Percentiles rank a stretch among this genome's conserved stretches.
phyloP scores from a whole-genome alignment of 2,113 vertebrate genomes.

The Cercocebus atys region DNA sequence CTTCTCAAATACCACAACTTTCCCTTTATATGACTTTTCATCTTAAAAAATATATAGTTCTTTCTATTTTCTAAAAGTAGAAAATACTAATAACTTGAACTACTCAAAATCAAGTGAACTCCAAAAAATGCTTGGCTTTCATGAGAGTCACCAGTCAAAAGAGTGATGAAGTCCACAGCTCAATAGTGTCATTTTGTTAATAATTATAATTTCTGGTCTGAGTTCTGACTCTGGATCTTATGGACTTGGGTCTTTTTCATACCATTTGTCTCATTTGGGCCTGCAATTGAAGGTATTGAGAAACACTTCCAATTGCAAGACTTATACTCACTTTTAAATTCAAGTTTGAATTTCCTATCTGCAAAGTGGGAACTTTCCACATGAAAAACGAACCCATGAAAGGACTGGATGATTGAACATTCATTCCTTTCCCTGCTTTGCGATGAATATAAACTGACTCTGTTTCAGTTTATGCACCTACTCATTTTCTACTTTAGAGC shows the following conservation, averaged over 20 bases:
- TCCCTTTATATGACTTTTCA: background rate
- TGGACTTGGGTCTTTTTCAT: background rate
- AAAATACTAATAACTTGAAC: background rate
- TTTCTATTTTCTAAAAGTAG: background rate
- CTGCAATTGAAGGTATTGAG: background rate
- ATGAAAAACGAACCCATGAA: background rate
- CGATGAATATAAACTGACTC: conserved; percentile 57
- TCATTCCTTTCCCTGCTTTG: background rate
- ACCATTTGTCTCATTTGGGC: background rate
- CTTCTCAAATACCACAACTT: background rate
- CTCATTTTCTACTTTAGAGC: conserved; percentile 71
- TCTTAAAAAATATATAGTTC: background rate
- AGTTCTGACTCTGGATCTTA: background rate
- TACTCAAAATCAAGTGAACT: background rate
- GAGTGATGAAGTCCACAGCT: rapidly evolving
- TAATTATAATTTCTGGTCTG: background rate
- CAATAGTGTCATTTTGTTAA: background rate
- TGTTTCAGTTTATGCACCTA: conserved; percentile 60
- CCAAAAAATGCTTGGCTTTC: background rate
- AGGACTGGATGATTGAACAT: conserved; percentile 7
- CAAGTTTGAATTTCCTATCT: conserved; percentile 27
- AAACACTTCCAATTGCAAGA: background rate
- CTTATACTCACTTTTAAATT: background rate
- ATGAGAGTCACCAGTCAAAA: background rate
- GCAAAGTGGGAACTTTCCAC: background rate